These are phyloP conservation scores for Ophiothrix spiculata DNA, from an alignment of 35 echinoderm and acorn worm genomes.

Conservation along the genomic window DNA sequence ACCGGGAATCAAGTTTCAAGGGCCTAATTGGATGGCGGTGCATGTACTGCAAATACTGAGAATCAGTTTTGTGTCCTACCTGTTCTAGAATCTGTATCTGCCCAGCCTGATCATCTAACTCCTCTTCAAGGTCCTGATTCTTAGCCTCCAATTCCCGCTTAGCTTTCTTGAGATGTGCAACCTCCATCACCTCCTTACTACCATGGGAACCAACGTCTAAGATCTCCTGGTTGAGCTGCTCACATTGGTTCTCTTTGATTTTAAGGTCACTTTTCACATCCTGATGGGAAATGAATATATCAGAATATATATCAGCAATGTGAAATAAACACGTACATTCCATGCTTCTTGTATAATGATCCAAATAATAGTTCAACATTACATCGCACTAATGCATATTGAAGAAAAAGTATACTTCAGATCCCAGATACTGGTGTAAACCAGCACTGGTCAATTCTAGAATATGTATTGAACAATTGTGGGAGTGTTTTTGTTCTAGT, in stretches of 20 bases:
- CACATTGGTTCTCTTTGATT: constrained; percentile 70
- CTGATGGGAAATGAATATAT: no score
- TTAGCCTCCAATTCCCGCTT: constrained; percentile 90
- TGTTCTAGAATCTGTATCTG: constrained; percentile 86
- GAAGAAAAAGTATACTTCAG: no score
- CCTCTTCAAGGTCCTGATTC: constrained; percentile 89
- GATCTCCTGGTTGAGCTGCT: constrained; percentile 70
- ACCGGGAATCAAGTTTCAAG: no score
- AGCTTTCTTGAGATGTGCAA: constrained; percentile 65
- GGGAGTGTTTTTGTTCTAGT: no score
- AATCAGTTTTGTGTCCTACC: constrained; percentile 35
- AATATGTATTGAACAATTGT: not conserved
- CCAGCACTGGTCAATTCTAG: not conserved
- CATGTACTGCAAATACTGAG: not conserved
- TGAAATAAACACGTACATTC: no score
- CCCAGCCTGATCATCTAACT: constrained; percentile 95
- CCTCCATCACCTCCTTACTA: constrained; percentile 84
- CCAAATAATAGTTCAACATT: no score
- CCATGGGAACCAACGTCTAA: constrained; percentile 72
- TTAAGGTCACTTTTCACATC: constrained; percentile 74
- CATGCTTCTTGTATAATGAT: no score
- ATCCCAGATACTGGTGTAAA: no score
- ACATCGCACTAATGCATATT: not conserved
- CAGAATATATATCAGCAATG: no score
- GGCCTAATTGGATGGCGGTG: not conserved